phyloP scores from a whole-genome alignment of 2,113 vertebrate genomes.

The Anoura caudifer region DNA sequence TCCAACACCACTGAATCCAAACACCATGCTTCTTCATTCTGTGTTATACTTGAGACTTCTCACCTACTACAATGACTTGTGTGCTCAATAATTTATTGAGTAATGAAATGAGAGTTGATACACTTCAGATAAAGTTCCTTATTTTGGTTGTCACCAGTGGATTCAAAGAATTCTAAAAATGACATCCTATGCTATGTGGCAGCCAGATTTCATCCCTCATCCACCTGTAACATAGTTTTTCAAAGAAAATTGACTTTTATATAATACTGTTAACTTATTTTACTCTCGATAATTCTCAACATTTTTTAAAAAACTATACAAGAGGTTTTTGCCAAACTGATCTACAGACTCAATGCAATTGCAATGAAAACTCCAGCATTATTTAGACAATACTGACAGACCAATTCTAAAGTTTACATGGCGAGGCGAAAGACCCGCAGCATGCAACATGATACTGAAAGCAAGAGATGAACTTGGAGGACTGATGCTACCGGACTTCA shows the following conservation, averaged over 20 bases:
- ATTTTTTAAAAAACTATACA: background rate
- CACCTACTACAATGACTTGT: background rate
- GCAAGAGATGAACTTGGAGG: background rate
- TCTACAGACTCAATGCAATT: background rate
- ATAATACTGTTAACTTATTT: background rate
- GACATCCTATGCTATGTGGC: background rate
- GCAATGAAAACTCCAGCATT: background rate
- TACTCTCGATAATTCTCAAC: background rate
- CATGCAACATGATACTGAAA: background rate
- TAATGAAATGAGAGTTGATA: background rate
- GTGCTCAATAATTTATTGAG: background rate
- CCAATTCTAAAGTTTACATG: background rate
- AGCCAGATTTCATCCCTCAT: background rate
- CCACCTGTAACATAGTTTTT: background rate
- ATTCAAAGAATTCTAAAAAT: background rate
- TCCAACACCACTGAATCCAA: background rate
- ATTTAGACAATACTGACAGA: background rate
- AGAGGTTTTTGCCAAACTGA: background rate
- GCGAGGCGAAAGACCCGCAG: background rate
- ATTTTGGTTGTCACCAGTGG: background rate
- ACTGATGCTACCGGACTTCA: background rate
- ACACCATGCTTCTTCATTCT: background rate
- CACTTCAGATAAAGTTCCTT: background rate
- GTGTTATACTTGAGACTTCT: background rate
- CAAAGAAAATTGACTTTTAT: background rate